Evolutionary conservation across 2,113 vertebrate species (phyloP).

Genomic region (Fulmarus glacialis): DNA sequence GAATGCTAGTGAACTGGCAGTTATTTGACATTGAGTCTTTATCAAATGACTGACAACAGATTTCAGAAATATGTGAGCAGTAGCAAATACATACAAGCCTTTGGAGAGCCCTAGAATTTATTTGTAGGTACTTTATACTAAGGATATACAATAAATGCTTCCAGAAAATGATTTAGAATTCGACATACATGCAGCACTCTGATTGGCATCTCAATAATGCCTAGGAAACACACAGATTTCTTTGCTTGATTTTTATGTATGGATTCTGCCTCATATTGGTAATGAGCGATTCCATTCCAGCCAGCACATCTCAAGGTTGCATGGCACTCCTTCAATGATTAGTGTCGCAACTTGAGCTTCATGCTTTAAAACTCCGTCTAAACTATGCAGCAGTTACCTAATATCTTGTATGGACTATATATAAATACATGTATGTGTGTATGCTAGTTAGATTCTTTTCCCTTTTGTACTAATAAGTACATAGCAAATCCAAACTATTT

Average conservation of each 20-base stretch:
- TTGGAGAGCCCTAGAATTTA: conserved; percentile 9
- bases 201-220: not conserved
- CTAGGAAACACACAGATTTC: not conserved
- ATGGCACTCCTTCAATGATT: not conserved
- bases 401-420: not conserved
- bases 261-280: not conserved
- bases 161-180: not conserved
- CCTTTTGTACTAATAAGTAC: not conserved
- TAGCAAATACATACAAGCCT: not conserved
- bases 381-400: not conserved
- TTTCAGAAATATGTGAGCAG: conserved; percentile 2
- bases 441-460: not conserved
- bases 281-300: not conserved
- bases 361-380: not conserved
- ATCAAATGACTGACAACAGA: conserved; percentile 10
- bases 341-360: not conserved
- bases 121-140: not conserved
- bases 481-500: not conserved
- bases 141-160: not conserved
- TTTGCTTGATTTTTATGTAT: not conserved
- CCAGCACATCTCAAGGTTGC: not conserved
- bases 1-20: not conserved
- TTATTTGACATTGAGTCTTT: not conserved
- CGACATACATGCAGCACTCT: not conserved
- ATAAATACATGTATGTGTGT: not conserved